A percentile compares a stretch with the other conserved stretches of the same genome.
Evolutionary conservation across 2,888 invertebrate species (phyloP).

Genomic region (Tachina fera): DNA sequence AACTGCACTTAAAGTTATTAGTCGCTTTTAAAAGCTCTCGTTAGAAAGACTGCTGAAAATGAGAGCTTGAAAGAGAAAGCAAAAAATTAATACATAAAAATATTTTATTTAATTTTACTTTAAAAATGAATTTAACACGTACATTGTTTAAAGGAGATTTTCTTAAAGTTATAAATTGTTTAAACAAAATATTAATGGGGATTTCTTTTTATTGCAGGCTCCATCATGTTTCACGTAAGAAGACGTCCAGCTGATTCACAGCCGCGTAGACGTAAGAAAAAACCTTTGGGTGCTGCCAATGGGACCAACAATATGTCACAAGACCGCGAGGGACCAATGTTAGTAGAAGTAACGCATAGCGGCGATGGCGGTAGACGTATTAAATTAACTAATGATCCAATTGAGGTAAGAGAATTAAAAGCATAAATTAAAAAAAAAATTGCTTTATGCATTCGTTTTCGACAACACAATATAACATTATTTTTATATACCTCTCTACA

Average conservation of each 20-base stretch:
- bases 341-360: slow-evolving; percentile 85
- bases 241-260: slow-evolving; percentile 95
- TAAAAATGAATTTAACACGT: slow-evolving; percentile 61
- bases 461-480: background rate
- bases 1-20: slow-evolving; percentile 63
- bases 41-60: slow-evolving; percentile 50
- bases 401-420: slow-evolving; percentile 84
- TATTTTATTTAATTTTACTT: background rate
- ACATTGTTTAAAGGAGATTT: slow-evolving; percentile 39
- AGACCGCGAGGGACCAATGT: slow-evolving; percentile 87
- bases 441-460: background rate
- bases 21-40: slow-evolving; percentile 65
- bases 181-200: background rate
- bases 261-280: slow-evolving; percentile 95
- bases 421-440: background rate
- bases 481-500: slow-evolving; percentile 75
- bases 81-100: background rate
- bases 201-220: slow-evolving; percentile 85
- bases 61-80: background rate
- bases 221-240: slow-evolving; percentile 98
- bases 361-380: slow-evolving; percentile 86
- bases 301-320: slow-evolving; percentile 85
- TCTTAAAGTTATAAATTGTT: background rate
- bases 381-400: slow-evolving; percentile 86
- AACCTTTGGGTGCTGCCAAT: slow-evolving; percentile 84